A percentile compares a stretch with the other conserved stretches of the same genome.
Evolutionary conservation across 2,888 invertebrate genomes (phyloP).

Genomic region (Acronicta alni): DNA sequence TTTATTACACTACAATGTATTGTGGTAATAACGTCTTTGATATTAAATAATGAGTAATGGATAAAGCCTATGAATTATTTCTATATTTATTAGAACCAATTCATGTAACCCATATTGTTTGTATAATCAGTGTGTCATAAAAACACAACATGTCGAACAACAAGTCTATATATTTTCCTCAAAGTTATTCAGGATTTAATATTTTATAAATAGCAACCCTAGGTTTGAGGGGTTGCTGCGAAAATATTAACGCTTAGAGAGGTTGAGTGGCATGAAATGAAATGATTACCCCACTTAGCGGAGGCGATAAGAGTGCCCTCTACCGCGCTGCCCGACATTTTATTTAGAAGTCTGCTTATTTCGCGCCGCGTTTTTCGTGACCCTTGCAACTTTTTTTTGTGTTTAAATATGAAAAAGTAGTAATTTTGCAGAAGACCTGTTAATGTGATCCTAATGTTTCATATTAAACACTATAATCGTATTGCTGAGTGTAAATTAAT

Average conservation of each 20-base stretch:
- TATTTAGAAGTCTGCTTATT: slow-evolving; percentile 49
- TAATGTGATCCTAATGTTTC: background rate
- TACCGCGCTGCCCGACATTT: slow-evolving; percentile 43
- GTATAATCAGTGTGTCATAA: background rate
- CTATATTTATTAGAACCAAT: too few relatives aligned
- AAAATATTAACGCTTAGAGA: slow-evolving; percentile 65
- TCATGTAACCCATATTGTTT: too few relatives aligned
- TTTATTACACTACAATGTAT: too few relatives aligned
- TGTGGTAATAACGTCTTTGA: too few relatives aligned
- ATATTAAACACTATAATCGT: background rate
- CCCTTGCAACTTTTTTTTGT: slow-evolving; percentile 8
- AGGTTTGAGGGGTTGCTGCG: slow-evolving; percentile 56
- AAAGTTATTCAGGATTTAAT: background rate
- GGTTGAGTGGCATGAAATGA: slow-evolving; percentile 63
- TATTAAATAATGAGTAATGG: too few relatives aligned
- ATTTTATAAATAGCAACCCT: slow-evolving; percentile 39
- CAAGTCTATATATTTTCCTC: too few relatives aligned
- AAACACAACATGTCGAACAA: too few relatives aligned
- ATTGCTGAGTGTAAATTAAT: background rate
- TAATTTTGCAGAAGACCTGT: background rate
- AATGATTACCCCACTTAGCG: slow-evolving; percentile 69
- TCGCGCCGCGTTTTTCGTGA: slow-evolving; percentile 9
- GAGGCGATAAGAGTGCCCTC: slow-evolving; percentile 62
- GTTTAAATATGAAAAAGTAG: background rate
- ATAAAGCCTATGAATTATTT: too few relatives aligned